These are phyloP conservation scores for Podiceps cristatus DNA, from an alignment of 2,113 vertebrate genomes.

Conservation along the genomic window DNA sequence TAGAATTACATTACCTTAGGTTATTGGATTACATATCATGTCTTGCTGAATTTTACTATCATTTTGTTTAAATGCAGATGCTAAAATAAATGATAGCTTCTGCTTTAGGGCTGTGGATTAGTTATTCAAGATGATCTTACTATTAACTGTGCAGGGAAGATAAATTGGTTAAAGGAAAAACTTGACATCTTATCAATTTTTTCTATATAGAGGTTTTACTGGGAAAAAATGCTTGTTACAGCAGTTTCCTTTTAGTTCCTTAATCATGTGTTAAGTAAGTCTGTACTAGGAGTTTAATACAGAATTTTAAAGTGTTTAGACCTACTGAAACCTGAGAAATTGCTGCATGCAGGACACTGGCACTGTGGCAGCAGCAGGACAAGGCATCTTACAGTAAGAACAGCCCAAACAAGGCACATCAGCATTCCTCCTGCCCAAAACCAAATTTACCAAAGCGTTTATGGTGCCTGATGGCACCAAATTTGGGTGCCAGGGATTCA, in stretches of 20 bases:
- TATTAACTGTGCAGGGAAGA: conserved; percentile 43
- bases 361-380: not conserved
- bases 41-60: conserved; percentile 58
- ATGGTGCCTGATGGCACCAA: not conserved
- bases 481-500: not conserved
- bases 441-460: not conserved
- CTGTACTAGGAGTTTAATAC: not conserved
- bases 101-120: not conserved
- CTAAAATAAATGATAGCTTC: conserved; percentile 67
- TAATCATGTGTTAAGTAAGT: conserved; percentile 5
- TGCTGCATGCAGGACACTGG: too few species aligned
- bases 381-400: not conserved
- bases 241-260: conserved; percentile 41
- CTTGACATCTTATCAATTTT: conserved; percentile 66
- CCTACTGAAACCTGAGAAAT: not conserved
- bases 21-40: conserved; percentile 22
- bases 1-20: not conserved
- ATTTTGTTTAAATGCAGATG: conserved; percentile 71
- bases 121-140: conserved; percentile 51
- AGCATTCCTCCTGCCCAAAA: not conserved
- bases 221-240: conserved; percentile 27
- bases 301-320: not conserved
- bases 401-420: not conserved
- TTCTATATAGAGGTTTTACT: conserved; percentile 39
- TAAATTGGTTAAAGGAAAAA: conserved; percentile 28